Conservation (phyloP, 2,888 invertebrate genomes). For the Trilocha varians region DNA sequence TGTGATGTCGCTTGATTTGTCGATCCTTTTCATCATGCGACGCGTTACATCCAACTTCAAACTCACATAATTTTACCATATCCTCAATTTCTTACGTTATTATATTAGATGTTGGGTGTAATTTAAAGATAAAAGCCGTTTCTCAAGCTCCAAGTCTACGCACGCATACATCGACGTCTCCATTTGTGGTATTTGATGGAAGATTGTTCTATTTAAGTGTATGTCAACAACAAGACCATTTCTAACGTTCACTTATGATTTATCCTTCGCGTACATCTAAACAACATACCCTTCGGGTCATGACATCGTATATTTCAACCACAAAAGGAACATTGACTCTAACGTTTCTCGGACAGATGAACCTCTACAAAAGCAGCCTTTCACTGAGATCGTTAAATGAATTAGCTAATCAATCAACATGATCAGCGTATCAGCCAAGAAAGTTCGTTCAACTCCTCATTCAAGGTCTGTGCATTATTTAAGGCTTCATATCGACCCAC, state of each 20-base stretch:
- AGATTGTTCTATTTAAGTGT: slow-evolving; percentile 59
- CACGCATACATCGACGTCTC: slow-evolving; percentile 42
- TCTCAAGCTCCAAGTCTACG: slow-evolving; percentile 19
- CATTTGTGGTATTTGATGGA: slow-evolving; percentile 57
- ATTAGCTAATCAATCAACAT: slow-evolving; percentile 47
- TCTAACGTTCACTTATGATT: slow-evolving; percentile 36
- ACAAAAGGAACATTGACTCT: slow-evolving; percentile 22
- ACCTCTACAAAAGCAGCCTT: slow-evolving; percentile 15
- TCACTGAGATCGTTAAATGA: slow-evolving; percentile 29
- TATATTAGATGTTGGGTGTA: too few relatives aligned
- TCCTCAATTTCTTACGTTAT: too few relatives aligned
- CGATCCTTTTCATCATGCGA: not conserved
- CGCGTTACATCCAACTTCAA: not conserved
- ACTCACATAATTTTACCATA: not conserved
- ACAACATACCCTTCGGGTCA: slow-evolving; percentile 35
- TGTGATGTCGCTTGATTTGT: not conserved
- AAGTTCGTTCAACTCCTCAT: slow-evolving; percentile 54
- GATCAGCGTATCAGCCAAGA: slow-evolving; percentile 33
- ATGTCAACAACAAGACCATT: slow-evolving; percentile 27
- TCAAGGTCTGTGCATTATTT: slow-evolving; percentile 58
- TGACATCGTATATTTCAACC: slow-evolving; percentile 34
- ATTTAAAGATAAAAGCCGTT: not conserved
- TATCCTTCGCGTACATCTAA: slow-evolving; percentile 52
- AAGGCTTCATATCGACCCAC: slow-evolving; percentile 48
- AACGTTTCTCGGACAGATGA: not conserved